These are phyloP conservation scores for Tachina fera DNA, from an alignment of 2,888 invertebrate species.

Conservation along the genomic window DNA sequence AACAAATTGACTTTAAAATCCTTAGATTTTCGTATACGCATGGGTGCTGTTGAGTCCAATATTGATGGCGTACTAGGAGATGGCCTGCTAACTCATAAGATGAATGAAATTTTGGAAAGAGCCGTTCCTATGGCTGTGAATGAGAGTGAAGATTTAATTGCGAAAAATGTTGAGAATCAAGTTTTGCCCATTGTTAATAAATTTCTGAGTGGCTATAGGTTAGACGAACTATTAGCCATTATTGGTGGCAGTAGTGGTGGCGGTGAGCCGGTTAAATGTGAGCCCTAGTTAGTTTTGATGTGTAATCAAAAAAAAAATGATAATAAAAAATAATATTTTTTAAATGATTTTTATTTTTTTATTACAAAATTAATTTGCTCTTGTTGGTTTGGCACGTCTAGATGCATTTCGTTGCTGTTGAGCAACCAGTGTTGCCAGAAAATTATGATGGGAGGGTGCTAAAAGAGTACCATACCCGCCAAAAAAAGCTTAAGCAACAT, in stretches of 20 bases:
- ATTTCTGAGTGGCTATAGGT: slow-evolving; percentile 74
- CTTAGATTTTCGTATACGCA: slow-evolving; percentile 75
- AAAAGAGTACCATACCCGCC: too few relatives aligned
- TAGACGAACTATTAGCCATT: slow-evolving; percentile 73
- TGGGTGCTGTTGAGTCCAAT: slow-evolving; percentile 78
- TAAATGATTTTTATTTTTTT: too few relatives aligned
- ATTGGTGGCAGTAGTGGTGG: slow-evolving; percentile 66
- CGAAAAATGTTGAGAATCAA: slow-evolving; percentile 76
- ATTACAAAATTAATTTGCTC: too few relatives aligned
- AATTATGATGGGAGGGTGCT: too few relatives aligned
- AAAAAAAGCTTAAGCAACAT: too few relatives aligned
- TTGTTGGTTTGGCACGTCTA: too few relatives aligned
- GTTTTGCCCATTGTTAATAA: slow-evolving; percentile 76
- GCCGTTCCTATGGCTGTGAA: slow-evolving; percentile 76
- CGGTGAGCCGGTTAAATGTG: slow-evolving; percentile 63
- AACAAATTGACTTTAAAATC: slow-evolving; percentile 77
- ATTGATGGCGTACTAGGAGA: slow-evolving; percentile 79
- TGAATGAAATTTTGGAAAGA: slow-evolving; percentile 78
- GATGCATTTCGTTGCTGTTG: too few relatives aligned
- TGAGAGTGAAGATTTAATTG: slow-evolving; percentile 77
- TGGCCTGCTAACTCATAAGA: slow-evolving; percentile 76
- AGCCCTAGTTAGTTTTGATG: neutral
- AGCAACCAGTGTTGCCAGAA: too few relatives aligned
- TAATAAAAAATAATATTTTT: too few relatives aligned
- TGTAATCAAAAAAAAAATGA: too few relatives aligned